phyloP scores from a whole-genome alignment of 2,888 invertebrate genomes.

The Cheilosia scutellata region DNA sequence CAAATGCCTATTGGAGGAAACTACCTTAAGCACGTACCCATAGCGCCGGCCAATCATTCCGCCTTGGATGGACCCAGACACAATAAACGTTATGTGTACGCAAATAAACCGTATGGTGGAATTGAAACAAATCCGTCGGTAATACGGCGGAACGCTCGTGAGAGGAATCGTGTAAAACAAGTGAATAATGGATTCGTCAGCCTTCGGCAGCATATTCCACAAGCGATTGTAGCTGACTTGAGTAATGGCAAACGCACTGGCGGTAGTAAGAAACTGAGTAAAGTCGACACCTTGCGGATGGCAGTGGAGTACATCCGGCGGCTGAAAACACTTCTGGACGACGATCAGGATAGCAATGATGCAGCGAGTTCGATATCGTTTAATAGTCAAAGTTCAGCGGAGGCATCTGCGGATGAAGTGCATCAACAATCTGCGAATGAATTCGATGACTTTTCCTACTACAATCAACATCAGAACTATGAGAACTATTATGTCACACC shows the following conservation, averaged over 20 bases:
- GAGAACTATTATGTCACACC: constrained; percentile 60
- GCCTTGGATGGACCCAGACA: constrained; percentile 64
- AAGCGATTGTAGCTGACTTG: constrained; percentile 89
- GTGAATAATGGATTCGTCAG: constrained; percentile 97
- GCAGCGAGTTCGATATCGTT: constrained; percentile 79
- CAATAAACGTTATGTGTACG: constrained; percentile 83
- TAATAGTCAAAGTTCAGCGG: constrained; percentile 65
- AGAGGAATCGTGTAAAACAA: constrained; percentile 97
- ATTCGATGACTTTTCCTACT: constrained; percentile 84
- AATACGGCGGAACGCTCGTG: constrained; percentile 95
- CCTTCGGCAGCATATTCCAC: constrained; percentile 94
- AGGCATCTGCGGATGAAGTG: constrained; percentile 77
- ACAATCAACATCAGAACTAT: constrained; percentile 46
- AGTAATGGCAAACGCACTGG: constrained; percentile 87
- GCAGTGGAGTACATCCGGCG: constrained; percentile 96
- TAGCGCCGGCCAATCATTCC: constrained; percentile 56
- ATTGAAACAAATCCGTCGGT: constrained; percentile 91
- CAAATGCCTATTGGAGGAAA: constrained; percentile 47
- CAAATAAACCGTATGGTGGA: constrained; percentile 87
- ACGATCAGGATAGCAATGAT: constrained; percentile 85
- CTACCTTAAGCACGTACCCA: constrained; percentile 55
- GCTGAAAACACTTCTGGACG: constrained; percentile 86
- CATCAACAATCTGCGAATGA: constrained; percentile 58
- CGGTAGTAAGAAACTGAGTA: constrained; percentile 92
- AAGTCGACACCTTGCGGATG: constrained; percentile 94